Evolutionary conservation across 2,113 vertebrate genomes (phyloP), one percentile per base, ranked within the genome.

Genomic region (Gymnocephalus cernua): DNA sequence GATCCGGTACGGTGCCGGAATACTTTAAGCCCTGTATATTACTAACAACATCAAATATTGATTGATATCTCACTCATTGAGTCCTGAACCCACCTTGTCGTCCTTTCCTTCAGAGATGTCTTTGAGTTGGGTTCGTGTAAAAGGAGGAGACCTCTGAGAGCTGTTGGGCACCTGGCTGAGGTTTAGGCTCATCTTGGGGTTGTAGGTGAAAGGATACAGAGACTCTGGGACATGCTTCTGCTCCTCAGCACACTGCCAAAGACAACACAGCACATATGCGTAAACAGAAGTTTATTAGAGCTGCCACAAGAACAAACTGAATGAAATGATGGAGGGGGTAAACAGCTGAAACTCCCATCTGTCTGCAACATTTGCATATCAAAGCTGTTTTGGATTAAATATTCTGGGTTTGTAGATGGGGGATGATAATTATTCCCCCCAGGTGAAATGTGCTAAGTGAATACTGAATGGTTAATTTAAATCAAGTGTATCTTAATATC

Each of bases 141-240:
- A 89, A 57, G 90, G 93, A 3, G 93, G 90, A 51, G 93, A 94
- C 81, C 82, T 93, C 90, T 94, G 94, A 10, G 91, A 92, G 88
- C 69, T 88, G 73, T 93, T 95, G 71, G 96, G 95, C 21, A 96
- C 90, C 51, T 97, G 94, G 74, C 97, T 99, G 84, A 99, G 96
- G 81, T 96, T 96, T 74, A 99, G 91, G 89, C 97, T 99, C 98
- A 99, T 99, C 94, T 99, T 99, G 76, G 98, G 98, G 91, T 99
- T 99, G 56, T 97, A 99, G 57, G 97, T 99, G 91, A 98, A 97
- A 62, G 98, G 98, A 83, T 97, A 99, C 5, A 99, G 95, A 82
- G 97, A 96, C 91, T 99, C 98, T 0, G 97, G 88, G 82, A 99
- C 96, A 5, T 79, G 93, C 65, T 88, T 97, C 88, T 93, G 93